These are phyloP conservation scores for Phalacrocorax carbo DNA, from an alignment of 2,113 vertebrate species.

Conservation along the genomic window DNA sequence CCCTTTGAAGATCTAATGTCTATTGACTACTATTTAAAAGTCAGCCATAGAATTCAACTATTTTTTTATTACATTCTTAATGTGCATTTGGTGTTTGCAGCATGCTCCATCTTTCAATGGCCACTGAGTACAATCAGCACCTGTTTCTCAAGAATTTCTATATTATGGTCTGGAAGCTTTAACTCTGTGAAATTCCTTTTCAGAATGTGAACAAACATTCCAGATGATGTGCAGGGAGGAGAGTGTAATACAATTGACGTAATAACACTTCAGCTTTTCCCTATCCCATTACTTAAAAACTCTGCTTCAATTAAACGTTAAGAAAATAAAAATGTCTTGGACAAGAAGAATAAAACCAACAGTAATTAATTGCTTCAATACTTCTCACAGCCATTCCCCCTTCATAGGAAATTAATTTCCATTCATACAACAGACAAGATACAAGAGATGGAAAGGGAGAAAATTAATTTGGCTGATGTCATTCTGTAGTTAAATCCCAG, in stretches of 20 bases:
- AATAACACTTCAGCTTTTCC: neutral
- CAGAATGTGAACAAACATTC: neutral
- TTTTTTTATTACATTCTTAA: neutral
- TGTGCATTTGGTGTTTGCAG: neutral
- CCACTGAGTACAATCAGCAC: neutral
- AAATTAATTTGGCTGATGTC: conserved; percentile 60
- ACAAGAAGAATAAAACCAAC: conserved; percentile 32
- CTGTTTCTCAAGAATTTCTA: neutral
- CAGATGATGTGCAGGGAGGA: neutral
- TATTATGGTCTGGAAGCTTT: neutral
- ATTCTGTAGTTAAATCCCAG: conserved; percentile 25
- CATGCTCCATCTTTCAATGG: neutral
- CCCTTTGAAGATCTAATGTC: neutral
- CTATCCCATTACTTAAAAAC: neutral
- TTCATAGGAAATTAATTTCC: conserved; percentile 60
- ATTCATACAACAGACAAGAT: conserved; percentile 21
- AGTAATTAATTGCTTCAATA: conserved; percentile 47
- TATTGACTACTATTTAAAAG: neutral
- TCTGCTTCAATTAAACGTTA: conserved; percentile 12
- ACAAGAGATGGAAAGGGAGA: neutral
- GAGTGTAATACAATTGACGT: neutral
- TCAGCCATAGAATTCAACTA: neutral
- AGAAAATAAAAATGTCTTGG: conserved; percentile 22
- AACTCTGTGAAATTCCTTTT: neutral
- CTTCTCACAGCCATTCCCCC: neutral